Base-by-base conservation (phyloP, 2,113 vertebrate genomes). In the Callopanchax toddi region DNA sequence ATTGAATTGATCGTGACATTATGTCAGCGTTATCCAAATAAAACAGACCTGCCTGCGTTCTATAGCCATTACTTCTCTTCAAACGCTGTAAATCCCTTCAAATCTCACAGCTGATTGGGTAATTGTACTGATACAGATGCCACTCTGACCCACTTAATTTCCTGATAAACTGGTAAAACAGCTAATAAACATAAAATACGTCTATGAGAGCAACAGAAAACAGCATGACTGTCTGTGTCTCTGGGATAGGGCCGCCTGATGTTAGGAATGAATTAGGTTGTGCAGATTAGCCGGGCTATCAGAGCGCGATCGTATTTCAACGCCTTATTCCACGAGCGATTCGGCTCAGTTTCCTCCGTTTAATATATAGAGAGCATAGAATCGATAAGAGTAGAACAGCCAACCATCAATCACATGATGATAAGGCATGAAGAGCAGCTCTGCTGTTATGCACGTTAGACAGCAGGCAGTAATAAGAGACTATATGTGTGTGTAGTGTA, bases 121-220 rank as follows among this genome's bases (percentile, higher is more conserved):
- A 34, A 76, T 80, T 82, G 73, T 60, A 78, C 70, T 60, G 74
- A 81, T 42, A 42, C 60, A 46, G 52, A 36, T 15, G 49, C 63
- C 72, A 44, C 68, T 57, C 55, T 67, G 76, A 66, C 64, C 78
- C 58, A 65, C 70, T 74, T 82, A 54, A 75, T 83, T 64, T 67
- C 59, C 69, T 72, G 79, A 88, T 84, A 88, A 86, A 79, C 84
- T 65, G 84, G 45, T 54, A 74, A 79, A 82, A 60, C 64, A 78
- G 71, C 82, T 82, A 87, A 89, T 87, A 85, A 87, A 85, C 85
- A 82, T 83, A 80, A 82, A 83, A 78, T 64, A 74, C 82, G 78
- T 83, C 83, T 76, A 83, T 79, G 77, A 79, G 82, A 59, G 53
- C 74, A 42, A 39, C 72, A 69, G 71, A 84, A 82, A 85, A 82